These are phyloP conservation scores for Pardosa pseudoannulata DNA, from an alignment of 2,888 invertebrate species.

Conservation along the genomic window DNA sequence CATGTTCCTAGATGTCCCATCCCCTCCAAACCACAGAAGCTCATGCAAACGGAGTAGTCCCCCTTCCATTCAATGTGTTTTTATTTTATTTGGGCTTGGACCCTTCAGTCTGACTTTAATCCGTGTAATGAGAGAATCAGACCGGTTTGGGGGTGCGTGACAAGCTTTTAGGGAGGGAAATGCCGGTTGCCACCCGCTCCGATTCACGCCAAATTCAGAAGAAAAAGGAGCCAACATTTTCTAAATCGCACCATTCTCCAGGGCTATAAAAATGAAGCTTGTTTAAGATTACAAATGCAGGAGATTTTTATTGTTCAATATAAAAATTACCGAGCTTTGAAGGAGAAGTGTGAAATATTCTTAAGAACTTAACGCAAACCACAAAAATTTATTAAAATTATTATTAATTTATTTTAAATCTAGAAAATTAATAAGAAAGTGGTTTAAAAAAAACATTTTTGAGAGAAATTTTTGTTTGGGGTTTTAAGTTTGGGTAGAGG, in stretches of 20 bases:
- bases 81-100: conserved; percentile 67
- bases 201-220: background rate
- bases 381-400: too few species aligned
- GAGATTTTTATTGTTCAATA: too few species aligned
- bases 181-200: conserved; percentile 43
- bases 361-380: too few species aligned
- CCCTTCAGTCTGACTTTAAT: conserved; percentile 67
- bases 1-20: conserved; percentile 28
- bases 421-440: too few species aligned
- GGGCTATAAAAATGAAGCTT: background rate
- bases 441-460: too few species aligned
- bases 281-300: background rate
- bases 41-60: conserved; percentile 10
- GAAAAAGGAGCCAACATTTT: background rate
- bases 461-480: too few species aligned
- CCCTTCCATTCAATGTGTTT: conserved; percentile 32
- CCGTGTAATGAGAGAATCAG: conserved; percentile 72
- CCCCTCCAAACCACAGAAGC: conserved; percentile 55
- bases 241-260: background rate
- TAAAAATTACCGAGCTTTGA: too few species aligned
- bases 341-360: too few species aligned
- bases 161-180: conserved; percentile 64
- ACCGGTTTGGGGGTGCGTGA: conserved; percentile 68
- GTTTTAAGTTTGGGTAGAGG: too few species aligned
- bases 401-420: too few species aligned